Evolutionary conservation across 2,113 vertebrate species (phyloP), one percentile per base, ranked within the genome.

Genomic region (Monopterus albus): DNA sequence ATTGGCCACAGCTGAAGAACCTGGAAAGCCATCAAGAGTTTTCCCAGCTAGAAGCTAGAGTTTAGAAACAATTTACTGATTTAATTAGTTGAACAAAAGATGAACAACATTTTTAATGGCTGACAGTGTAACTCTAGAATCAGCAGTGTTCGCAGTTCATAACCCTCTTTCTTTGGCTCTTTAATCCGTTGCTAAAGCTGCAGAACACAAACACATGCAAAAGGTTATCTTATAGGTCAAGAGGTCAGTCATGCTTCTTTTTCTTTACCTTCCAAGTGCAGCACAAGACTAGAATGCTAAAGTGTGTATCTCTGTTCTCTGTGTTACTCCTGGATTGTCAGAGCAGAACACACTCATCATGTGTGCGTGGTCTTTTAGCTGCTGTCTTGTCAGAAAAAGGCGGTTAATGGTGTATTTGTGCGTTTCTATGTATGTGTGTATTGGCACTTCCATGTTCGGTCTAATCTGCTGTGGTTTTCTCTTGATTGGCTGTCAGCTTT

Each of bases 201-300:
- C 31, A 35, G 0, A 39, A 55, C 68, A 21, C 40, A 67, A 8
- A 35, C 51, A 23, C 17, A 42, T 56, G 15, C 13, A n/a, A 81
- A 81, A 83, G 82, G 74, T 79, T 70, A 79, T 67, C 60, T 45
- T n/a, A 78, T 61, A 84, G 76, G 73, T 78, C 79, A 84, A 45
- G 56, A 68, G 69, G 72, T 62, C 62, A 63, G 52, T 75, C 31
- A 62, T 72, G 73, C 40, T 23, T 62, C 17, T 53, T 14, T 45
- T 50, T 69, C 21, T 60, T 63, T 42, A 43, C 58, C 60, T 55
- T 78, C 29, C 38, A 26, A 29, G 46, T n/a, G 31, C 57, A 28
- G 33, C 49, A 31, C 49, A 36, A 50, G 15, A 31, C 21, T 2
- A 17, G 38, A 83, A 75, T 84, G 72, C 31, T 42, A 71, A 70